phyloP scores from a whole-genome alignment of 2,888 invertebrate species.

The Trissolcus brochymenae region DNA sequence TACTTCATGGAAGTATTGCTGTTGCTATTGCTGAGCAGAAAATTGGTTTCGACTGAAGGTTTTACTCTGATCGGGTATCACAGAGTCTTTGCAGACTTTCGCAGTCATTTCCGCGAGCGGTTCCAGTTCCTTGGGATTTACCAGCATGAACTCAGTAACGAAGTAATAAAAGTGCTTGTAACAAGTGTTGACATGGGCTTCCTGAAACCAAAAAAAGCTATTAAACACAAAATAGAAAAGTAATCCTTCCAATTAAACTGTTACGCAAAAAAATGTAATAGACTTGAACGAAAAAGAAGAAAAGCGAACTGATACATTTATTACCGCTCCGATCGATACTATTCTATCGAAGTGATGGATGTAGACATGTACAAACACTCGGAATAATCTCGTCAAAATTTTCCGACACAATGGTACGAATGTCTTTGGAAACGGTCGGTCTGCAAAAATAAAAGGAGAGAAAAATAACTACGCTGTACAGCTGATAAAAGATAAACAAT shows the following conservation, averaged over 20 bases:
- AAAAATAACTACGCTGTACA: not conserved
- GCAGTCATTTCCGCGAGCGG: conserved; percentile 87
- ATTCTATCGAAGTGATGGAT: conserved; percentile 95
- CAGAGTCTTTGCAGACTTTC: conserved; percentile 82
- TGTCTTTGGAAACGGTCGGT: conserved; percentile 91
- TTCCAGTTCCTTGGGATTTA: conserved; percentile 89
- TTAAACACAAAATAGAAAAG: conserved; percentile 7
- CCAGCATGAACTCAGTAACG: conserved; percentile 89
- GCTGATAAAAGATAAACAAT: not conserved
- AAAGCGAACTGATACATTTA: conserved; percentile 65
- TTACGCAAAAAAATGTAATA: conserved; percentile 22
- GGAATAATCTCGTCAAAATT: conserved; percentile 90
- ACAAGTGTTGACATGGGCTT: conserved; percentile 95
- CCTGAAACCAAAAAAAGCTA: conserved; percentile 78
- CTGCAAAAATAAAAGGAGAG: conserved; percentile 76
- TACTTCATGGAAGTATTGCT: not conserved
- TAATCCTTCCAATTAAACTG: not conserved
- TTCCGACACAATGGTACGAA: conserved; percentile 88
- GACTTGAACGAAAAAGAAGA: conserved; percentile 18
- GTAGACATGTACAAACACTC: conserved; percentile 95
- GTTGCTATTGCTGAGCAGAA: not conserved
- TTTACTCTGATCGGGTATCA: conserved; percentile 61
- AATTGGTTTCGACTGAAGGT: conserved; percentile 49
- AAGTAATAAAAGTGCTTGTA: conserved; percentile 97
- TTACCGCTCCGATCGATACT: conserved; percentile 90